Base-by-base conservation (phyloP, 2,888 invertebrate genomes). In the Tubulanus polymorphus region DNA sequence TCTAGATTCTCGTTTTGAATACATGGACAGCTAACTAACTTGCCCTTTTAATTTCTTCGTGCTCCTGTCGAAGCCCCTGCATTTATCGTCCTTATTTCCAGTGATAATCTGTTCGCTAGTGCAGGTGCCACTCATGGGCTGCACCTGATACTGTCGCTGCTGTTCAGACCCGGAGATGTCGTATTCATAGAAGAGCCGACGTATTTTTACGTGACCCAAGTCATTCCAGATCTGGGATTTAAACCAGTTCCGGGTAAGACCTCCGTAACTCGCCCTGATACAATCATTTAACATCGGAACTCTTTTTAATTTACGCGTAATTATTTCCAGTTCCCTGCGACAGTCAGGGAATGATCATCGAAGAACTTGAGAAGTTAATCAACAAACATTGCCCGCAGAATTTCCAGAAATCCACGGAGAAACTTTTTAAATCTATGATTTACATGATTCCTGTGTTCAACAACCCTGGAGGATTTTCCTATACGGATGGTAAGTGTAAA, bases 101-200 rank as follows among this genome's bases (percentile, higher is more conserved):
- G 84, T 63, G 75, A 81, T 53, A 79, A 84, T 63, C 68, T 87
- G 27, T 79, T 86, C 53, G 72, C 85, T n/a, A 85, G 85, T 1
- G 81, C 83, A 30, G 86, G 86, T 0, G 86, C 87, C 2, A 82
- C 85, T 0, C 83, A 85, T 60, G 86, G 86, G 0, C 66, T 86
- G 2, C 83, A 84, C 65, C 65, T 85, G 37, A 70, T 84, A 45
- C 82, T 82, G n/a, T 82, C 81, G 0, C 64, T 85, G n/a, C 63
- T 86, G 25, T 70, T 75, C 55, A 80, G 82, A 26, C 79, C 83
- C 2, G 77, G 81, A 47, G 83, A 83, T 1, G 74, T 81, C 10
- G 81, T 86, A 51, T 86, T 86, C 71, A 83, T 86, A 12, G 87
- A 87, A 67, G 85, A 86, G 70, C 84, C 83, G 15, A 84, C 85